These are phyloP conservation scores for Glyphotaelius pellucidus DNA, from an alignment of 2,888 invertebrate genomes.

Conservation along the genomic window DNA sequence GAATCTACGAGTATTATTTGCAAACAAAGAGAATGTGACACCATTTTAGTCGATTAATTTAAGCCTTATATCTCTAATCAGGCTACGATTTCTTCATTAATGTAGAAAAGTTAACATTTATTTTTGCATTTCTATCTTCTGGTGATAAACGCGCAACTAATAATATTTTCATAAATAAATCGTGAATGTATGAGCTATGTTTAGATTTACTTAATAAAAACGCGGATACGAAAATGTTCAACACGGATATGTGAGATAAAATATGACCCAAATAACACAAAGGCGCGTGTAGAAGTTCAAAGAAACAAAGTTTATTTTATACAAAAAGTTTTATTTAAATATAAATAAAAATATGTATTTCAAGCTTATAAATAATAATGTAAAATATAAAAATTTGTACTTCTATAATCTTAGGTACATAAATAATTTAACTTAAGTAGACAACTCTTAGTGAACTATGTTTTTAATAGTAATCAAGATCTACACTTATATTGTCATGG, in stretches of 20 bases:
- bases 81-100: neutral
- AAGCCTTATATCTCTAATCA: neutral
- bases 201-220: neutral
- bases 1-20: neutral
- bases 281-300: neutral
- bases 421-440: slow-evolving; percentile 49
- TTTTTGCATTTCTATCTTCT: neutral
- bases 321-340: slow-evolving; percentile 35
- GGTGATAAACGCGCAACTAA: neutral
- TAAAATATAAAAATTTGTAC: slow-evolving; percentile 47
- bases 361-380: slow-evolving; percentile 32
- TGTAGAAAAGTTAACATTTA: neutral
- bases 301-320: neutral
- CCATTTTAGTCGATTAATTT: neutral
- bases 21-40: neutral
- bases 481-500: slow-evolving; percentile 33
- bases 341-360: slow-evolving; percentile 27
- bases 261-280: slow-evolving; percentile 25
- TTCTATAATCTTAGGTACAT: slow-evolving; percentile 43
- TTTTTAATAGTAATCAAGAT: slow-evolving; percentile 39
- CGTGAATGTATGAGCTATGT: neutral
- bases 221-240: neutral
- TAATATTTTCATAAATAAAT: neutral
- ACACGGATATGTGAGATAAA: slow-evolving; percentile 31
- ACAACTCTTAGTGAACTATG: slow-evolving; percentile 3